These are phyloP conservation scores for Sturnira hondurensis DNA, from an alignment of 2,113 vertebrate species.

Conservation along the genomic window DNA sequence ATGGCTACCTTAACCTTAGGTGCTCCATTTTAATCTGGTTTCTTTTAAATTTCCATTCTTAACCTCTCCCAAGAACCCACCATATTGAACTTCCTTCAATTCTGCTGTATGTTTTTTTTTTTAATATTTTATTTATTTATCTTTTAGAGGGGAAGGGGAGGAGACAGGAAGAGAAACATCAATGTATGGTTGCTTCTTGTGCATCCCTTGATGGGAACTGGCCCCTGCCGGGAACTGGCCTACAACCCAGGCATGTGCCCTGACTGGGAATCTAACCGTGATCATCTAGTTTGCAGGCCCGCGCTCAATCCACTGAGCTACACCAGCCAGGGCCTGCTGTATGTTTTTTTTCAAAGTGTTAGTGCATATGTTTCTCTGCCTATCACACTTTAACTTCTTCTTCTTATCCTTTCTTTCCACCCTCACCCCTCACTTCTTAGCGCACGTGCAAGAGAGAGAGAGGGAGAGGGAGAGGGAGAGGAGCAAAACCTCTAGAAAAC, in stretches of 20 bases:
- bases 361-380: not conserved
- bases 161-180: no score
- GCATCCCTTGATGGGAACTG: no score
- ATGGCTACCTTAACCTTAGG: not conserved
- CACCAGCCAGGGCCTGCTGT: no score
- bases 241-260: no score
- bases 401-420: not conserved
- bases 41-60: not conserved
- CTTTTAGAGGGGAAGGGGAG: no score
- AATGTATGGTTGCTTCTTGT: no score
- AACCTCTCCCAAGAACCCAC: not conserved
- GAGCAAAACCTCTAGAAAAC: not conserved
- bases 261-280: no score
- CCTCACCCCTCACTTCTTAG: not conserved
- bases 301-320: no score
- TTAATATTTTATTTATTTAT: no score
- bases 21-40: not conserved
- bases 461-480: not conserved
- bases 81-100: not conserved
- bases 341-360: not conserved
- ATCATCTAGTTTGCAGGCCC: no score
- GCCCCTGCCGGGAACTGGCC: no score
- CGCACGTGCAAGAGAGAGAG: not conserved
- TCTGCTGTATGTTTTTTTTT: not conserved
- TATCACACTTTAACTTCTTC: not conserved